Conservation (phyloP, 2,888 invertebrate species). For the Petrolisthes manimaculis region DNA sequence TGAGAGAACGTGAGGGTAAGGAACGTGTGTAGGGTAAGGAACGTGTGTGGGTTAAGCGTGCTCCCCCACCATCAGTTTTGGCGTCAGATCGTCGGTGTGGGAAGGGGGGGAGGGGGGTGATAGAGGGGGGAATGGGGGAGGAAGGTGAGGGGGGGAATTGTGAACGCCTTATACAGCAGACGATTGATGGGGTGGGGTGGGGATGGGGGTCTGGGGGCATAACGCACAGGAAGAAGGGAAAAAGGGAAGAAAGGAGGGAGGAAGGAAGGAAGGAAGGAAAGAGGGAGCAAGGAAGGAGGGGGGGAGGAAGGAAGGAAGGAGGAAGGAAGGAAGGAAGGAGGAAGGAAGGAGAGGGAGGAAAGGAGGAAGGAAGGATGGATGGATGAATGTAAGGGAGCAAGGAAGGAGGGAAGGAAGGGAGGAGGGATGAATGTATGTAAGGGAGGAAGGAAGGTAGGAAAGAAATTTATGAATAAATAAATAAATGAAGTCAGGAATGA, state of each 20-base stretch:
- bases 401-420: not conserved
- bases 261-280: no score
- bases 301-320: not conserved
- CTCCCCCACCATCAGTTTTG: not conserved
- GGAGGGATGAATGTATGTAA: not conserved
- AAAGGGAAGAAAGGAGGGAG: no score
- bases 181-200: constrained; percentile 1
- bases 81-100: not conserved
- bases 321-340: not conserved
- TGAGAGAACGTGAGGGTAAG: not conserved
- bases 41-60: not conserved
- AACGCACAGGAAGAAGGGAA: no score
- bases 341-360: not conserved
- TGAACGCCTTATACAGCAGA: not conserved
- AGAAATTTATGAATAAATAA: not conserved
- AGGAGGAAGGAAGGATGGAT: not conserved
- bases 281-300: no score
- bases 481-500: not conserved
- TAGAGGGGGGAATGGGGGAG: no score
- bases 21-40: not conserved
- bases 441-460: not conserved
- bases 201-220: no score
- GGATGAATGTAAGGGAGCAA: not conserved
- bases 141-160: no score
- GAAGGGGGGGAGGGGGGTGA: not conserved